phyloP scores from a whole-genome alignment of 2,797 vertebrate species.

The Eulemur rubriventer region DNA sequence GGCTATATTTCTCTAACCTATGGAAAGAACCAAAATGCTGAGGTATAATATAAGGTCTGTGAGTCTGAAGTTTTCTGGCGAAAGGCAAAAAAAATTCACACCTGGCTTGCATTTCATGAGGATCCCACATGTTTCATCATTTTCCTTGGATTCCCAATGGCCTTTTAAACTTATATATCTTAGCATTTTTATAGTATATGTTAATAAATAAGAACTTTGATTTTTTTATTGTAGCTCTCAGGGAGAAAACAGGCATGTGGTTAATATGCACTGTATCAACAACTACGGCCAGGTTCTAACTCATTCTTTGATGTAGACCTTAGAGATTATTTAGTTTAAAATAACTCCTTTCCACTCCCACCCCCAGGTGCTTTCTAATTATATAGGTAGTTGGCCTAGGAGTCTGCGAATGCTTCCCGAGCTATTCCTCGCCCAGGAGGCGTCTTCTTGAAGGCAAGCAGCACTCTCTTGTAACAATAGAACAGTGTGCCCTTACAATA shows the following conservation, averaged over 20 bases:
- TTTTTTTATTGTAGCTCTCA: neutral
- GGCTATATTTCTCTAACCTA: neutral
- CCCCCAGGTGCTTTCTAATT: constrained; percentile 60
- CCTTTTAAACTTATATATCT: neutral
- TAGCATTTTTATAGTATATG: neutral
- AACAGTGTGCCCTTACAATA: neutral
- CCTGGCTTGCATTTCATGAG: constrained; percentile 53
- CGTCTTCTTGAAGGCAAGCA: constrained; percentile 74
- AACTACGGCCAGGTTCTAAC: neutral
- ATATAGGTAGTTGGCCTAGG: constrained; percentile 62
- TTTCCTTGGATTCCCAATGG: constrained; percentile 34
- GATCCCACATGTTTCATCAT: neutral
- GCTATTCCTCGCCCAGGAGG: constrained; percentile 45
- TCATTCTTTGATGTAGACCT: constrained; percentile 56
- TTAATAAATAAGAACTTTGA: constrained; percentile 31
- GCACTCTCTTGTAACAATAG: constrained; percentile 72
- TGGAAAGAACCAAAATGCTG: neutral
- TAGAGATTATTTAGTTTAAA: constrained; percentile 71
- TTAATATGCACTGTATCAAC: neutral
- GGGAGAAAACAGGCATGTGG: constrained; percentile 35
- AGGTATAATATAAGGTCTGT: neutral
- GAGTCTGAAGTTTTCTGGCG: neutral
- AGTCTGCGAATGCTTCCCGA: constrained; percentile 60
- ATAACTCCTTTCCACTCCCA: neutral
- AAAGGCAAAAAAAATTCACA: constrained; percentile 39